A percentile compares a stretch with the other conserved stretches of the same genome.
phyloP scores from a whole-genome alignment of 2,888 invertebrate genomes.

The Netelia virgata region DNA sequence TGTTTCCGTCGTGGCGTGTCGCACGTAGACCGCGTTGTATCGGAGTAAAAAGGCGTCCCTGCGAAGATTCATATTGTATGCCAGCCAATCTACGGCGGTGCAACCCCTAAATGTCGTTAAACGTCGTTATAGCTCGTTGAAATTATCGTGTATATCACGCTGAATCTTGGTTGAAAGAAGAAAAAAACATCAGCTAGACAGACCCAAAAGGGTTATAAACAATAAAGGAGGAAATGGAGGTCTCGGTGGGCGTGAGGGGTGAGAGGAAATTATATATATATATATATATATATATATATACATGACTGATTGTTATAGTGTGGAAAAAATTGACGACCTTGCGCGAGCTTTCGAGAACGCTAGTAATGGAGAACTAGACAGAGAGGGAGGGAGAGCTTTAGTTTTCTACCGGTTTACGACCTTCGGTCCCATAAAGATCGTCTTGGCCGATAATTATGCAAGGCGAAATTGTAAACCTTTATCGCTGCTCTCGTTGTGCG shows the following conservation, averaged over 20 bases:
- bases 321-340: conserved; percentile 42
- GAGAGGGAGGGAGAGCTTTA: conserved; percentile 66
- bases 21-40: conserved; percentile 56
- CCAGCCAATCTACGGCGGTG: conserved; percentile 72
- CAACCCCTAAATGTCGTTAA: conserved; percentile 77
- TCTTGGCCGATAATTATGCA: conserved; percentile 78
- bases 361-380: conserved; percentile 10
- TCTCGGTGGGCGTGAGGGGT: conserved; percentile 8
- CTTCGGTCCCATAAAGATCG: conserved; percentile 77
- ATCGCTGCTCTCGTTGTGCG: conserved; percentile 63
- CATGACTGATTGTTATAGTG: background rate
- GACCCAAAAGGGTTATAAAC: conserved; percentile 45
- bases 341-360: conserved; percentile 51
- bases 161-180: conserved; percentile 40
- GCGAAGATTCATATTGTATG: conserved; percentile 75
- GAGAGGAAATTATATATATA: conserved; percentile 21
- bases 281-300: conserved; percentile 14
- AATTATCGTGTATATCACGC: conserved; percentile 72
- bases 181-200: conserved; percentile 62
- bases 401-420: conserved; percentile 77
- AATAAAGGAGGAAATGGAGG: conserved; percentile 30
- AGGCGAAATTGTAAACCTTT: conserved; percentile 76
- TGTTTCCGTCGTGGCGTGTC: conserved; percentile 63
- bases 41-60: conserved; percentile 41
- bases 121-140: conserved; percentile 73